phyloP scores from a whole-genome alignment of 2,797 vertebrate species.

The Epinephelus malabaricus region DNA sequence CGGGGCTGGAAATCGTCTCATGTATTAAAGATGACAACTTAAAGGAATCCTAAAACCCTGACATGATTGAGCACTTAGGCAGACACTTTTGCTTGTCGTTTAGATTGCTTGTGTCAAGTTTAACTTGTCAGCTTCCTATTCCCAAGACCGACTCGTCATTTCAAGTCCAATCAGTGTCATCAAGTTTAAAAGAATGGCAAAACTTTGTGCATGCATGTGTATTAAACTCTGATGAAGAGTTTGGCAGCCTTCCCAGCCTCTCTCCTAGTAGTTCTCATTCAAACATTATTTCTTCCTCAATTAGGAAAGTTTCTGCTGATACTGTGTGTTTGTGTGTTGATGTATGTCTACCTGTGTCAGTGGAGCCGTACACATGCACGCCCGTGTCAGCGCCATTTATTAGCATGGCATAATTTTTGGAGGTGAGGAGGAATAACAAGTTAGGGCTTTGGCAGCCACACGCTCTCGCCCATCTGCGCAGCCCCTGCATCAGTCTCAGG shows the following conservation, averaged over 20 bases:
- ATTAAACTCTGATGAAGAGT: constrained; percentile 38
- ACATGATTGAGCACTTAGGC: constrained; percentile 78
- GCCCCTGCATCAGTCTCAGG: constrained; percentile 95
- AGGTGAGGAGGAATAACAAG: constrained; percentile 97
- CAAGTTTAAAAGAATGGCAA: constrained; percentile 56
- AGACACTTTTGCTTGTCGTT: constrained; percentile 70
- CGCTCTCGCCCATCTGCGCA: constrained; percentile 95
- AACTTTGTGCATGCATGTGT: constrained; percentile 50
- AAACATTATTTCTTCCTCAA: constrained; percentile 9
- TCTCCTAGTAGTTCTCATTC: constrained; percentile 12
- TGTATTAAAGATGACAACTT: constrained; percentile 85
- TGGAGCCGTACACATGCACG: constrained; percentile 33
- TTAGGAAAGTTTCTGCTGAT: constrained; percentile 5
- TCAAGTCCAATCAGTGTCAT: constrained; percentile 73
- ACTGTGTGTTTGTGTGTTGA: constrained; percentile 15
- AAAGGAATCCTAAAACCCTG: constrained; percentile 78
- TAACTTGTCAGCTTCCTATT: constrained; percentile 72
- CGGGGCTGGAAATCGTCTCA: constrained; percentile 75
- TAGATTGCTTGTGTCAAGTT: constrained; percentile 77
- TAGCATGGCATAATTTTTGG: constrained; percentile 85
- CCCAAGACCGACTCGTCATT: constrained; percentile 66
- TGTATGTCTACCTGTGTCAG: constrained; percentile 32
- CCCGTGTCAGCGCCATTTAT: constrained; percentile 68
- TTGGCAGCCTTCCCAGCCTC: constrained; percentile 15
- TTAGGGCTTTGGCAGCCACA: constrained; percentile 94